Evolutionary conservation across 2,888 invertebrate species (phyloP).

Genomic region (Pristionchus maxplancki): DNA sequence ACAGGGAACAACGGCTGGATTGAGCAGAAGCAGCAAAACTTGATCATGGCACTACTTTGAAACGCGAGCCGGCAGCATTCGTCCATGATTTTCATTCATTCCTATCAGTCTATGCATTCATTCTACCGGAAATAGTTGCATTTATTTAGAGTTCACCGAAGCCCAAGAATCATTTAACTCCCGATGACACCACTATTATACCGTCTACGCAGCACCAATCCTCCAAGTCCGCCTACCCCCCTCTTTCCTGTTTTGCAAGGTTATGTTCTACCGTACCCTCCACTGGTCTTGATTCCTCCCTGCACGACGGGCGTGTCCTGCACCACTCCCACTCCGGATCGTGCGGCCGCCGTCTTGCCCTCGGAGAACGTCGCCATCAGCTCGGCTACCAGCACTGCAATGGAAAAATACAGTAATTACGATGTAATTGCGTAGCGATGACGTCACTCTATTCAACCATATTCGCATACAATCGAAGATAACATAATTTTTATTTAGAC

Average conservation of each 20-base stretch:
- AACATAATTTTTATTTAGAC: too few relatives aligned
- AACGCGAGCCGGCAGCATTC: too few relatives aligned
- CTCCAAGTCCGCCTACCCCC: not conserved
- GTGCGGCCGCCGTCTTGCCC: conserved; percentile 76
- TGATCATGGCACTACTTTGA: too few relatives aligned
- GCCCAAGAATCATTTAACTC: not conserved
- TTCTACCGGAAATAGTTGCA: too few relatives aligned
- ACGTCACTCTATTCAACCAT: not conserved
- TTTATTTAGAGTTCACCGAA: too few relatives aligned
- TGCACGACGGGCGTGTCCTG: conserved; percentile 90
- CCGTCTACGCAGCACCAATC: not conserved
- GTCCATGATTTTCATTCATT: too few relatives aligned
- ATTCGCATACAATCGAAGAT: too few relatives aligned
- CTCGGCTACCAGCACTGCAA: conserved; percentile 83
- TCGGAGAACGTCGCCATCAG: conserved; percentile 89
- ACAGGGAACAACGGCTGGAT: too few relatives aligned
- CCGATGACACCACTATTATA: not conserved
- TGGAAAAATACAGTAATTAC: not conserved
- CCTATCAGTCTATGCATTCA: too few relatives aligned
- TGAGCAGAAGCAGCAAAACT: too few relatives aligned
- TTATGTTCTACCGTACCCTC: conserved; percentile 27
- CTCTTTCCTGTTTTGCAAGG: too few relatives aligned
- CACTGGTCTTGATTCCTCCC: conserved; percentile 79
- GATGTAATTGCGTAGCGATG: not conserved
- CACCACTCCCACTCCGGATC: conserved; percentile 80